Percentiles rank a stretch among this genome's conserved stretches.
Evolutionary conservation across 2,888 invertebrate species (phyloP).

Genomic region (Pristionchus mayeri): DNA sequence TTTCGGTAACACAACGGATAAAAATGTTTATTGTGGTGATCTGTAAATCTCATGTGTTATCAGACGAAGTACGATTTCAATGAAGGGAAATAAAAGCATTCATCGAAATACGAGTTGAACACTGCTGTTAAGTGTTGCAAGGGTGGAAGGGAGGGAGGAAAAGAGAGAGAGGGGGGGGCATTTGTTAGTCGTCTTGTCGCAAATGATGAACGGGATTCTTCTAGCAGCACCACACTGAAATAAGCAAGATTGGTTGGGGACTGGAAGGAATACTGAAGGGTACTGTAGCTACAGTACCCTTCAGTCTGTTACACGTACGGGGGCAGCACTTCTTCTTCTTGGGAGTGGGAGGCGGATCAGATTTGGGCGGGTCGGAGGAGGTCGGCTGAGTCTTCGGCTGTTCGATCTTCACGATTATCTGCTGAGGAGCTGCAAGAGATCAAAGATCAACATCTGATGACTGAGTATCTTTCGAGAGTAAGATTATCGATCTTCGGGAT

Average conservation of each 20-base stretch:
- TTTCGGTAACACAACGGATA: too few relatives aligned
- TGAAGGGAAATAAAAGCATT: not conserved
- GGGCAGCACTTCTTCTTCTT: conserved; percentile 28
- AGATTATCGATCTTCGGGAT: too few relatives aligned
- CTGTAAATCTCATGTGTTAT: too few relatives aligned
- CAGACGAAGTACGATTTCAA: too few relatives aligned
- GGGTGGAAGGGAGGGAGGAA: too few relatives aligned
- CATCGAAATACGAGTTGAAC: conserved; percentile 31
- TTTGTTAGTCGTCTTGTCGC: not conserved
- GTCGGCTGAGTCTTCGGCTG: conserved; percentile 19
- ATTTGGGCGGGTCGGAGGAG: not conserved
- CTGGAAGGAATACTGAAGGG: too few relatives aligned
- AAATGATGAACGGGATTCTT: not conserved
- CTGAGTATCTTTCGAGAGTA: too few relatives aligned
- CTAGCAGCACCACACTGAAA: conserved; percentile 32
- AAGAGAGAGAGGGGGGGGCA: too few relatives aligned
- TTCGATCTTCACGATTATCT: not conserved
- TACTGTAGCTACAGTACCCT: too few relatives aligned
- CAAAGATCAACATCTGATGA: too few relatives aligned
- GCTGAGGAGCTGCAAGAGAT: not conserved
- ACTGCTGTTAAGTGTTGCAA: not conserved
- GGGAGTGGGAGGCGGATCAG: not conserved
- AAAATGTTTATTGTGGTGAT: too few relatives aligned
- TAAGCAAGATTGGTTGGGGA: not conserved
- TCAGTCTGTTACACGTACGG: not conserved